phyloP scores from a whole-genome alignment of 2,888 invertebrate species.

The Lottia gigantea region DNA sequence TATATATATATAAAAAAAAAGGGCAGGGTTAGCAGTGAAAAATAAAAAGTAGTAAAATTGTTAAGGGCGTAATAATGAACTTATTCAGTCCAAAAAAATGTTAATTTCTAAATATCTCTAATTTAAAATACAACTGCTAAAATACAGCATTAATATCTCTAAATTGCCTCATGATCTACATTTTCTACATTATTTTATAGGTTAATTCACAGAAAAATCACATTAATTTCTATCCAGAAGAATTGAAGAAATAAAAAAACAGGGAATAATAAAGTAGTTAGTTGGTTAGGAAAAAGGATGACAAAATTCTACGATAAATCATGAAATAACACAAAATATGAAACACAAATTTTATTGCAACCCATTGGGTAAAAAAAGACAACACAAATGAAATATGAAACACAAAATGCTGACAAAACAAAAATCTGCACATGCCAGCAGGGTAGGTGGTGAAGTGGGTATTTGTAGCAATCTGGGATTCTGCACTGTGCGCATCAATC shows the following conservation, averaged over 20 bases:
- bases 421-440: not conserved
- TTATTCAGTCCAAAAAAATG: too few relatives aligned
- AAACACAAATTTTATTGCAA: conserved; percentile 2
- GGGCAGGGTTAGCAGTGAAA: too few relatives aligned
- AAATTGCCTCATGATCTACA: too few relatives aligned
- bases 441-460: too few relatives aligned
- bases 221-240: not conserved
- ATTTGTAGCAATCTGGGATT: conserved; percentile 5
- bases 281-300: not conserved
- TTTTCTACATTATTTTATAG: too few relatives aligned
- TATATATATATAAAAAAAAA: too few relatives aligned
- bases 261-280: not conserved
- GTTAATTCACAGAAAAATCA: too few relatives aligned
- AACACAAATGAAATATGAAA: conserved; percentile 11
- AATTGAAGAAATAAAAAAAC: not conserved
- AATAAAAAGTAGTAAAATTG: too few relatives aligned
- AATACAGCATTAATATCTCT: too few relatives aligned
- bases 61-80: too few relatives aligned
- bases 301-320: not conserved
- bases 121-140: too few relatives aligned
- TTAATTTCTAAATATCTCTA: too few relatives aligned
- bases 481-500: not conserved
- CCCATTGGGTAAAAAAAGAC: conserved; percentile 9
- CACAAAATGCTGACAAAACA: conserved; percentile 14
- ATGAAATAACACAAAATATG: conserved; percentile 10